phyloP scores from a whole-genome alignment of 2,888 invertebrate species.

The Caenorhabditis panamensis region DNA sequence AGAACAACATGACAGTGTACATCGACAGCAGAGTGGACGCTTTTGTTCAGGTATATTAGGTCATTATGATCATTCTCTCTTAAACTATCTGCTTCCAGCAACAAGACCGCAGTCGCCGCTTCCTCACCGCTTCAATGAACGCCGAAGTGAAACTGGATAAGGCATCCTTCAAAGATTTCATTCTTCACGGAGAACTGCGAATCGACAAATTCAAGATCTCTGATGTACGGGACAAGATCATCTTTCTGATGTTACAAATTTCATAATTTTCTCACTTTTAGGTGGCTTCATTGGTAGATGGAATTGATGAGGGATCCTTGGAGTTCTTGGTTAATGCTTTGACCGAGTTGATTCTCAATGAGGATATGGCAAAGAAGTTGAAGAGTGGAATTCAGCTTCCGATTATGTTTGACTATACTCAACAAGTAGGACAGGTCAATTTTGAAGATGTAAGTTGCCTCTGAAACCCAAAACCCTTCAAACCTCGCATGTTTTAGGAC shows the following conservation, averaged over 20 bases:
- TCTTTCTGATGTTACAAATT: no score
- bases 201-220: constrained; percentile 80
- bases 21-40: constrained; percentile 80
- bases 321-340: constrained; percentile 80
- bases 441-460: constrained; percentile 76
- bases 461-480: background rate
- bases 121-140: constrained; percentile 79
- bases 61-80: constrained; percentile 6
- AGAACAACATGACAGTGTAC: constrained; percentile 76
- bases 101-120: constrained; percentile 77
- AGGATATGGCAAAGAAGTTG: constrained; percentile 79
- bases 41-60: constrained; percentile 78
- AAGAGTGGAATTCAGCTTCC: constrained; percentile 78
- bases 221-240: constrained; percentile 69
- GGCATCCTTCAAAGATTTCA: constrained; percentile 77
- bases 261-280: no score
- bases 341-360: constrained; percentile 79
- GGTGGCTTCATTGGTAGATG: constrained; percentile 77
- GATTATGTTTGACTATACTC: constrained; percentile 80
- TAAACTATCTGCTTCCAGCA: constrained; percentile 70
- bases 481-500: constrained; percentile 43
- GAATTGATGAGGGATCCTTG: constrained; percentile 79
- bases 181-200: constrained; percentile 73
- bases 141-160: constrained; percentile 78
- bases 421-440: constrained; percentile 71